Evolutionary conservation across 2,888 invertebrate genomes (phyloP).

Genomic region (Nasonovia ribisnigri): DNA sequence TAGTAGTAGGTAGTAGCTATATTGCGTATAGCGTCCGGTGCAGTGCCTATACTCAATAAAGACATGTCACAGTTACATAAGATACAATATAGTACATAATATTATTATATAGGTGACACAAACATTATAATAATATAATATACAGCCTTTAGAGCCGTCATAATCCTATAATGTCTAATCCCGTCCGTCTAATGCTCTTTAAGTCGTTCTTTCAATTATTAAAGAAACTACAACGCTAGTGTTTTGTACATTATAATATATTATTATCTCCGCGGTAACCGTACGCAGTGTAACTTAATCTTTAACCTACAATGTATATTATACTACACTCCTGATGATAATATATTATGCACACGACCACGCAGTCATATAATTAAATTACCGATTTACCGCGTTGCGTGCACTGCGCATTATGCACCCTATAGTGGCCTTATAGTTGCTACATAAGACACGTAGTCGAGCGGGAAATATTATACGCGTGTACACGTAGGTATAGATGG

Average conservation of each 20-base stretch:
- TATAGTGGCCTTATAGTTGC: neutral
- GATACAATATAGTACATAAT: no score
- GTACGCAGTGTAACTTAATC: slow-evolving; percentile 1
- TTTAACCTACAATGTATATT: slow-evolving; percentile 3
- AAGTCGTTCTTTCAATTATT: slow-evolving; percentile 14
- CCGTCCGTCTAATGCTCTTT: neutral
- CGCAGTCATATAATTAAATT: neutral
- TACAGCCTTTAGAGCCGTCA: neutral
- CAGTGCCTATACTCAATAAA: neutral
- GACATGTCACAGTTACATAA: neutral
- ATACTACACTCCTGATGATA: neutral
- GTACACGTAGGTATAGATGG: neutral
- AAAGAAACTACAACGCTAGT: neutral
- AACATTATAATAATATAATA: neutral
- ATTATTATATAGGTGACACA: neutral
- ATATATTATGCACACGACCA: slow-evolving; percentile 7
- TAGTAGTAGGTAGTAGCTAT: neutral
- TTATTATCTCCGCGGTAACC: neutral
- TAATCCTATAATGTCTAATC: slow-evolving; percentile 10
- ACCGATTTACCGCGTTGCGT: slow-evolving; percentile 14
- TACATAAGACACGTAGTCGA: neutral
- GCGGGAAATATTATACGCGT: neutral
- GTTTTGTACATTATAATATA: neutral
- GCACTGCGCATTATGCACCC: slow-evolving; percentile 9
- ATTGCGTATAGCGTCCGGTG: neutral